Evolutionary conservation across 2,113 vertebrate genomes (phyloP), one percentile per base, ranked within the genome.

Genomic region (Oxyura jamaicensis): DNA sequence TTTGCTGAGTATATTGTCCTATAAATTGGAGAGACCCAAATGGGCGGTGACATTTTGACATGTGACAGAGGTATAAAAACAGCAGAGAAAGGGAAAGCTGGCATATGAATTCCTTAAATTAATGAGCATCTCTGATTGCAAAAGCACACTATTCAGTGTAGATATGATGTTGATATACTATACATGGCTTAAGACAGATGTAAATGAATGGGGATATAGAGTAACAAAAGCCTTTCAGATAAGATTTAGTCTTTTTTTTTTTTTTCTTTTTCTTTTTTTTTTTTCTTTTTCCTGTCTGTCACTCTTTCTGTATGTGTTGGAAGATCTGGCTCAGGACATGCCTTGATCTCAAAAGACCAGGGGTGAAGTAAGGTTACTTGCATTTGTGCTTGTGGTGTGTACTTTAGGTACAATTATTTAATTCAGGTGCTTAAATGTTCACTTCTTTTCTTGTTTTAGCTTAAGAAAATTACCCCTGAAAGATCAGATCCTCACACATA

Each of bases 261-360:
- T 75, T 46, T 44, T 18, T 44, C 16, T 71, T 16, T 50, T 19
- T n/a, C 73, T 92, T 72, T 46, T 46, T 12, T 71, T 83, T 92
- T 48, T 78, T 14, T 42, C 21, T 33, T 86, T 92, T 71, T 36
- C 76, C 85, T 63, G 55, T 66, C 63, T 95, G 74, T 71, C 85
- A 36, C 44, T 91, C 20, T 91, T 89, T 76, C 53, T 74, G 72
- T 90, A 86, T 29, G 44, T 88, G 72, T 88, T 83, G 59, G 53
- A 36, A 83, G 55, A 68, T 78, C 31, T 84, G 31, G 56, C 84
- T 69, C 3, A 8, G 83, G 86, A 63, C 67, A 42, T 59, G 25
- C 33, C 79, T 83, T 56, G 42, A 56, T 72, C 76, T 42, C 75
- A 73, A 91, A 86, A 83, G 52, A 55, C 33, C 0, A 41, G 1